Evolutionary conservation across 2,797 vertebrate genomes (phyloP), one percentile per base, ranked within the genome.

Genomic region (Choloepus didactylus): DNA sequence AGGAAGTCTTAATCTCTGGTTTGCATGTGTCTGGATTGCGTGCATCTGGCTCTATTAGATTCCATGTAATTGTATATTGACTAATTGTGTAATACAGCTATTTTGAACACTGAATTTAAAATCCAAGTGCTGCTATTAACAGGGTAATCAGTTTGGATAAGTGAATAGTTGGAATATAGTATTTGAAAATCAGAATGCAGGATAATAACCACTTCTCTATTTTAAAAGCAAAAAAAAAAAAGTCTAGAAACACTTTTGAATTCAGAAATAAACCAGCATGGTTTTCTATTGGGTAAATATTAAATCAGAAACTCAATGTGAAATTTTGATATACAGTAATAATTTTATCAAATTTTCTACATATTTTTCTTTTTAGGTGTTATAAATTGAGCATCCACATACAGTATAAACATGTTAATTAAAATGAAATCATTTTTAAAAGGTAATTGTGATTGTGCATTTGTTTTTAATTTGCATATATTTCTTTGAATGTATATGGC

Each of bases 31-130:
- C 92, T 81, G 49, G 60, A 72, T 88, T 66, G 70, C 90, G 95
- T 95, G 80, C 97, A 97, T 98, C 97, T 98, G 97, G 97, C 96
- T 96, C 60, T 92, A 97, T 97, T 98, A 97, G 97, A 97, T 97
- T 98, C 91, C 96, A 96, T 97, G 96, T 98, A 98, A 98, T 98
- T 98, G 94, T 96, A 96, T 97, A 97, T 98, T 98, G 97, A 95
- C 95, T 98, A 97, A 98, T 98, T 98, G 96, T 72, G 83, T 97
- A 98, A 97, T 96, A 86, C 31, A 96, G 97, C 96, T 98, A 98
- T 35, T 98, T 98, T 98, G 97, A 97, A 98, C 96, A 97, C 97
- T 93, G 96, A 83, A 79, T 96, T 54, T 7, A 35, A 96, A 97
- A 95, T 97, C 89, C 94, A 93, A 97, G 96, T 92, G 97, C 97